Evolutionary conservation across 92 coral and sea anemone species (phyloP).

Genomic region (Epizoanthus rinbou): DNA sequence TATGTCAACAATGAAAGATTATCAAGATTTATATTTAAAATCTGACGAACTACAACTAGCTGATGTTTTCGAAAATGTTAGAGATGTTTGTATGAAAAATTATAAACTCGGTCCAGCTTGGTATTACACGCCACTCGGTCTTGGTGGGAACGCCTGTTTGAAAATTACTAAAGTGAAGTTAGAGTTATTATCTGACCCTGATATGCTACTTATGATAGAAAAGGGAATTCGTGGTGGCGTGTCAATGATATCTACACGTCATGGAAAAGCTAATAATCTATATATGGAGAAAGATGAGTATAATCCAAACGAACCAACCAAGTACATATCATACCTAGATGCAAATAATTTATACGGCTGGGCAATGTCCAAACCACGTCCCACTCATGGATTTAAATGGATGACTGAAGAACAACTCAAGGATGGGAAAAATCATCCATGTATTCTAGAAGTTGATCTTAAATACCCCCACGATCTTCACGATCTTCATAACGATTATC

Average conservation of each 20-base stretch:
- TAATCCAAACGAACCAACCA: not conserved
- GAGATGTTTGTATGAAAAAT: slow-evolving; percentile 42
- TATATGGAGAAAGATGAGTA: not conserved
- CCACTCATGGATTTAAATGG: slow-evolving; percentile 42
- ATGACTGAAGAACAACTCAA: slow-evolving; percentile 11
- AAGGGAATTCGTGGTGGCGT: no score
- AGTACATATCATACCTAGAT: not conserved
- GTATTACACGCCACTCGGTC: slow-evolving; percentile 42
- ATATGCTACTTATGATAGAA: slow-evolving; percentile 37
- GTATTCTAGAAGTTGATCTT: slow-evolving; percentile 46
- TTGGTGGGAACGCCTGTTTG: slow-evolving; percentile 42
- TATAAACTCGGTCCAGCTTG: slow-evolving; percentile 36
- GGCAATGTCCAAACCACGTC: slow-evolving; percentile 32
- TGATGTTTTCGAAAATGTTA: slow-evolving; percentile 46
- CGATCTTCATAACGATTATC: not conserved
- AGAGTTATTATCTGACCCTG: slow-evolving; percentile 38
- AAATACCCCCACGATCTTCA: slow-evolving; percentile 32
- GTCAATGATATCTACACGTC: no score
- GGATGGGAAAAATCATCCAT: slow-evolving; percentile 11
- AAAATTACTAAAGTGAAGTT: slow-evolving; percentile 18
- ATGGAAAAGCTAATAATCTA: no score
- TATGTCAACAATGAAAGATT: slow-evolving; percentile 16
- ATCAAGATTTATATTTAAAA: slow-evolving; percentile 29
- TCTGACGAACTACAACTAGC: not conserved
- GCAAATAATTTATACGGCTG: slow-evolving; percentile 42